Conservation (phyloP, 2,797 vertebrate species). For the Morus bassanus region DNA sequence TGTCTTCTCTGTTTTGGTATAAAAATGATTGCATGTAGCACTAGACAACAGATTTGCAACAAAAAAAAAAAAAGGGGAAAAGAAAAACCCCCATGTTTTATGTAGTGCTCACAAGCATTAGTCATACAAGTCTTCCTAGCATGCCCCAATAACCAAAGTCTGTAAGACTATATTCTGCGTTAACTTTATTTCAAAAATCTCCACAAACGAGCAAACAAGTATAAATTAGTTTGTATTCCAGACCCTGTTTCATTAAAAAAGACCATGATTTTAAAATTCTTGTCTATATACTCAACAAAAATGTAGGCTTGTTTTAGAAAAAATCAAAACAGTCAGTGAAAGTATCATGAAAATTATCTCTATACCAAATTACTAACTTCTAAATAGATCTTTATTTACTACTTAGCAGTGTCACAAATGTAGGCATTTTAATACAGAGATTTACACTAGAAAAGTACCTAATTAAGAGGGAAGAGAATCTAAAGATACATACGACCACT, state of each 20-base stretch:
- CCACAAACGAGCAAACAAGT: neutral
- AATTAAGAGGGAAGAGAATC: neutral
- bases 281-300: neutral
- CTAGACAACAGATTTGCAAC: neutral
- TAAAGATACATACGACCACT: conserved; percentile 88
- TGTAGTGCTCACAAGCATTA: neutral
- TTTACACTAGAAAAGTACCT: neutral
- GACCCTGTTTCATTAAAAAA: neutral
- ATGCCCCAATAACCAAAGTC: neutral
- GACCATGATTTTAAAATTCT: neutral
- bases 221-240: neutral
- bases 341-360: neutral
- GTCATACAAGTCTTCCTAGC: neutral
- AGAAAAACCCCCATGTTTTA: neutral
- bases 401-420: neutral
- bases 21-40: neutral
- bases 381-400: neutral
- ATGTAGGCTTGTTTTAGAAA: neutral
- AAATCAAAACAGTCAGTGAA: neutral
- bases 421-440: neutral
- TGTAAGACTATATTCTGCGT: neutral
- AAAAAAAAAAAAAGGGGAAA: neutral
- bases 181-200: neutral
- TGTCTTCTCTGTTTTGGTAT: neutral
- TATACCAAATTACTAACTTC: neutral